phyloP scores from a whole-genome alignment of 2,888 invertebrate species.

The Pomacea canaliculata region DNA sequence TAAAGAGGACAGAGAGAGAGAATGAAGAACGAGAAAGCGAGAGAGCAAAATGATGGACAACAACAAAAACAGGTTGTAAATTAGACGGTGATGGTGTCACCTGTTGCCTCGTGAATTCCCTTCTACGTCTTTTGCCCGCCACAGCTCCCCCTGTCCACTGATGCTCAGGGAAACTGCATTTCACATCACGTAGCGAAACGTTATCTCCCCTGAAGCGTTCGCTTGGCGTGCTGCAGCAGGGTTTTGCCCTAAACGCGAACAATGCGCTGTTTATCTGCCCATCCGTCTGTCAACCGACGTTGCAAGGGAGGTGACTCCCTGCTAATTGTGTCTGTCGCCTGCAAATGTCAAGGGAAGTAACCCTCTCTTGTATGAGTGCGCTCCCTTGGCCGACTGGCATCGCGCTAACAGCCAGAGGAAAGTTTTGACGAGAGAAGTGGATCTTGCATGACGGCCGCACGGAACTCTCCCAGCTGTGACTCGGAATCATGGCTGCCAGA shows the following conservation, averaged over 20 bases:
- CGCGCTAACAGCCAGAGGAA: neutral
- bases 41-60: no score
- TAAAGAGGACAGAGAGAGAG: neutral
- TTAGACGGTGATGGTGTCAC: no score
- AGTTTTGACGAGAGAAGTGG: slow-evolving; percentile 5
- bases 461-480: no score
- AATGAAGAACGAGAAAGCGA: neutral
- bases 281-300: slow-evolving; percentile 6
- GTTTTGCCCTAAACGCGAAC: neutral
- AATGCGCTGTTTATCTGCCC: slow-evolving; percentile 8
- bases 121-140: neutral
- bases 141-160: neutral
- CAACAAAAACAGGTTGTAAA: no score
- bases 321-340: slow-evolving; percentile 20
- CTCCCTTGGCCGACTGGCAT: neutral
- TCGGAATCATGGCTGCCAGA: no score
- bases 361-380: slow-evolving; percentile 16
- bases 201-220: no score
- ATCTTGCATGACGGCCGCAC: no score
- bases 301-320: slow-evolving; percentile 20
- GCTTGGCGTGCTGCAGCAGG: slow-evolving; percentile 8
- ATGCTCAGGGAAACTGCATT: neutral
- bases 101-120: no score
- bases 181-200: no score
- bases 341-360: slow-evolving; percentile 25